phyloP scores from a whole-genome alignment of 2,113 vertebrate species.

The Chinchilla lanigera region DNA sequence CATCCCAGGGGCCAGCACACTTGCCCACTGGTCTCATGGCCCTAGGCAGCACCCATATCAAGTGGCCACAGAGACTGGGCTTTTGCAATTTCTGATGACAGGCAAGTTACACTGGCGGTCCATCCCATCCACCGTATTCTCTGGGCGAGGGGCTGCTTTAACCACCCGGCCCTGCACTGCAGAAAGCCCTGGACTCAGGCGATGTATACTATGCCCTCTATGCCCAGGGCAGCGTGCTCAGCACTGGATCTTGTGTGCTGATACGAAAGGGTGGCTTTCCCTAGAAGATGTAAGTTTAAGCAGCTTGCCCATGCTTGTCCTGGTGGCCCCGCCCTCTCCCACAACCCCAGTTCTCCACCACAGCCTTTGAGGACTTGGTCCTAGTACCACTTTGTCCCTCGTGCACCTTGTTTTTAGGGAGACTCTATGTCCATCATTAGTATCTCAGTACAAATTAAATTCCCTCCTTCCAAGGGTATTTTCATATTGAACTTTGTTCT shows the following conservation, averaged over 20 bases:
- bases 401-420: neutral
- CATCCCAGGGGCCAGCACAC: neutral
- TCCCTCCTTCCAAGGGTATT: neutral
- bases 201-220: rapidly evolving
- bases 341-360: neutral
- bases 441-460: neutral
- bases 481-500: neutral
- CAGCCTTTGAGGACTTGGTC: neutral
- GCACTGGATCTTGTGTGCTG: neutral
- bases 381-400: neutral
- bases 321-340: neutral
- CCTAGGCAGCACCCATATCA: neutral
- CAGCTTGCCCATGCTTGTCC: neutral
- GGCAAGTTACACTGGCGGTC: neutral
- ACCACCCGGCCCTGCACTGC: neutral
- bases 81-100: neutral
- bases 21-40: neutral
- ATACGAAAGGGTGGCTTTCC: neutral
- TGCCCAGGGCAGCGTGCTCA: neutral
- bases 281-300: neutral
- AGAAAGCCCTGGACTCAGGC: neutral
- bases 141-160: neutral
- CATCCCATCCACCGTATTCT: neutral
- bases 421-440: neutral
- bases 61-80: neutral